Conservation (phyloP, 2,888 invertebrate species). For the Elegia similella region DNA sequence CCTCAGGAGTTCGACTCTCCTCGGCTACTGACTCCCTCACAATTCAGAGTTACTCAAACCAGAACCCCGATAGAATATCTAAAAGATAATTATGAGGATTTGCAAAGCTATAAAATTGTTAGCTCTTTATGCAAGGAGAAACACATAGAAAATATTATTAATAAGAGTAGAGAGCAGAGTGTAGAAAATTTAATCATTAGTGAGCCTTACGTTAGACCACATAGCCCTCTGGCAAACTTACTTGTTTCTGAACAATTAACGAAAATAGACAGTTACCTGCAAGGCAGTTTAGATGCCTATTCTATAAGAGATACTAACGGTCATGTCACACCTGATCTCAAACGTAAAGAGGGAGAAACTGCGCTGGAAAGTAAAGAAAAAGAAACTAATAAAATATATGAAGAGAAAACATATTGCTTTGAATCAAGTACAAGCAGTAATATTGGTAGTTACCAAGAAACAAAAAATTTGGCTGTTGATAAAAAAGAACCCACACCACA, state of each 20-base stretch:
- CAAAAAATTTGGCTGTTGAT: constrained; percentile 21
- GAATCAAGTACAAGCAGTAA: constrained; percentile 28
- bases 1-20: constrained; percentile 59
- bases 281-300: constrained; percentile 67
- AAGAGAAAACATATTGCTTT: constrained; percentile 29
- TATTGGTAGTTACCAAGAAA: constrained; percentile 28
- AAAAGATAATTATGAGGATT: constrained; percentile 64
- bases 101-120: constrained; percentile 75
- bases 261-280: constrained; percentile 68
- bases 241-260: constrained; percentile 64
- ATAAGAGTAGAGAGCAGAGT: constrained; percentile 22
- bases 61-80: constrained; percentile 53
- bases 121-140: constrained; percentile 63
- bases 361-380: constrained; percentile 26
- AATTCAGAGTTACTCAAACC: constrained; percentile 32
- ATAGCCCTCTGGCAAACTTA: constrained; percentile 62
- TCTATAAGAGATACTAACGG: constrained; percentile 39
- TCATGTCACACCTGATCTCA: constrained; percentile 29
- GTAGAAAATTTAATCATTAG: constrained; percentile 31
- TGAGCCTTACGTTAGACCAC: constrained; percentile 42
- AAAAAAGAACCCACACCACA: constrained; percentile 25
- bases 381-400: constrained; percentile 23
- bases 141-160: constrained; percentile 38
- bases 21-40: constrained; percentile 46
- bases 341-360: constrained; percentile 33